Conservation (phyloP, 2,113 vertebrate species). For the Nanger granti region DNA sequence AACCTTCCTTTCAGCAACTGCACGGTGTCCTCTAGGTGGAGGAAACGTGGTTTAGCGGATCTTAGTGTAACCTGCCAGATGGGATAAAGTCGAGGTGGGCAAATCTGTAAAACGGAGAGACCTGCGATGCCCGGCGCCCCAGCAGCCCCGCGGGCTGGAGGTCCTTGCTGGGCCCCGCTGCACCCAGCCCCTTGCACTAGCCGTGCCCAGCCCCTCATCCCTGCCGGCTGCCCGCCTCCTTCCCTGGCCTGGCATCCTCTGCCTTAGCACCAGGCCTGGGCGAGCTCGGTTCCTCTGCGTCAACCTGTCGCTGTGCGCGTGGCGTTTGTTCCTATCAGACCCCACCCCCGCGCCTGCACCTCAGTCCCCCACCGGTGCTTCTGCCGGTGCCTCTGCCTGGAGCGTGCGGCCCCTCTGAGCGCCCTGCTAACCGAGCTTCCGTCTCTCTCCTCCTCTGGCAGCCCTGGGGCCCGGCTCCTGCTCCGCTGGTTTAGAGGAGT, state of each 20-base stretch:
- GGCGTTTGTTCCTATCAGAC: not conserved
- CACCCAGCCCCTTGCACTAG: fast-evolving
- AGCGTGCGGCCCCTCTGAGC: conserved; percentile 29
- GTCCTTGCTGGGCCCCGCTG: fast-evolving
- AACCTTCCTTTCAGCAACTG: too few species aligned
- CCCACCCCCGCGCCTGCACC: not conserved
- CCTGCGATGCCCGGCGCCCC: fast-evolving
- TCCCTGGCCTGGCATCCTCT: not conserved
- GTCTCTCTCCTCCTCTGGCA: conserved; percentile 80
- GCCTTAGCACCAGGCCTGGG: not conserved
- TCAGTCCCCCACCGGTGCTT: not conserved
- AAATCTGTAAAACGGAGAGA: not conserved
- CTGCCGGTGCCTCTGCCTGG: conserved; percentile 38
- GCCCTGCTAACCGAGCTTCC: conserved; percentile 78
- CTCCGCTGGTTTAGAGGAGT: conserved; percentile 95
- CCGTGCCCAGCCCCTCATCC: not conserved
- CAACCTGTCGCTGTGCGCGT: not conserved
- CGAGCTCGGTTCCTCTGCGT: not conserved
- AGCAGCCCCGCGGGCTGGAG: not conserved
- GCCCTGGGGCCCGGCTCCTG: conserved; percentile 92
- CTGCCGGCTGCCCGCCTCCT: fast-evolving
- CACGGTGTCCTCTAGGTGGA: not conserved
- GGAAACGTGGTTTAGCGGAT: not conserved
- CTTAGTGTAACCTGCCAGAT: not conserved
- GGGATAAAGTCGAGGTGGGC: too few species aligned